Evolutionary conservation across 2,113 vertebrate genomes (phyloP).

Genomic region (Myotis davidii): DNA sequence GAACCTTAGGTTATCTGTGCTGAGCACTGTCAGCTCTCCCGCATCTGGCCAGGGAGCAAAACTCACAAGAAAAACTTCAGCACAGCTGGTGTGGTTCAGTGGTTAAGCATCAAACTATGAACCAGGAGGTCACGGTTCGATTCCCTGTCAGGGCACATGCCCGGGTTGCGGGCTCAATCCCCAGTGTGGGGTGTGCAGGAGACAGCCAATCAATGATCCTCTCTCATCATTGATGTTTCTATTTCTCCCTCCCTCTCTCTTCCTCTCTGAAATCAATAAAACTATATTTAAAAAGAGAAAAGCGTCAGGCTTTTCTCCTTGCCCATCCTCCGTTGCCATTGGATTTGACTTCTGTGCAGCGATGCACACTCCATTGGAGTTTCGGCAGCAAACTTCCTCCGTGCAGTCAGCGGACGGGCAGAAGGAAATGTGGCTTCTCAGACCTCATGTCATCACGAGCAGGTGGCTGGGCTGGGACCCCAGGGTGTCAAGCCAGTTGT

Average conservation of each 20-base stretch:
- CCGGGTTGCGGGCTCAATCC: too few relatives aligned
- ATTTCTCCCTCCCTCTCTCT: too few relatives aligned
- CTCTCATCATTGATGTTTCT: too few relatives aligned
- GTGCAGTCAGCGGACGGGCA: neutral
- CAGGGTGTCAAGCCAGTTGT: neutral
- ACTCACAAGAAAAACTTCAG: neutral
- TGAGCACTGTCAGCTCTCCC: neutral
- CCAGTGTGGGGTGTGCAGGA: too few relatives aligned
- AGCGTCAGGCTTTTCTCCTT: accelerated
- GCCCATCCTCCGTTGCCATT: neutral
- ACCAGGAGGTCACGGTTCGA: too few relatives aligned
- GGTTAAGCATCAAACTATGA: too few relatives aligned
- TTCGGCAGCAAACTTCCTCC: neutral
- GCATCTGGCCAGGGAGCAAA: constrained; percentile 12
- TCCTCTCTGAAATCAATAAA: too few relatives aligned
- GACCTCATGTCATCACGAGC: neutral
- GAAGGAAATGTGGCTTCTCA: neutral
- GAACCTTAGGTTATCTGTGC: constrained; percentile 60
- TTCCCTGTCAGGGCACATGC: too few relatives aligned
- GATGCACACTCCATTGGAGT: neutral
- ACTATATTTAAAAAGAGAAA: neutral
- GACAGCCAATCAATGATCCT: too few relatives aligned
- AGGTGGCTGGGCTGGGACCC: neutral
- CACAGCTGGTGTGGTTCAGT: too few relatives aligned
- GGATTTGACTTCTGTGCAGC: neutral